Base-by-base conservation (phyloP, 2,113 vertebrate genomes). In the Struthio camelus region DNA sequence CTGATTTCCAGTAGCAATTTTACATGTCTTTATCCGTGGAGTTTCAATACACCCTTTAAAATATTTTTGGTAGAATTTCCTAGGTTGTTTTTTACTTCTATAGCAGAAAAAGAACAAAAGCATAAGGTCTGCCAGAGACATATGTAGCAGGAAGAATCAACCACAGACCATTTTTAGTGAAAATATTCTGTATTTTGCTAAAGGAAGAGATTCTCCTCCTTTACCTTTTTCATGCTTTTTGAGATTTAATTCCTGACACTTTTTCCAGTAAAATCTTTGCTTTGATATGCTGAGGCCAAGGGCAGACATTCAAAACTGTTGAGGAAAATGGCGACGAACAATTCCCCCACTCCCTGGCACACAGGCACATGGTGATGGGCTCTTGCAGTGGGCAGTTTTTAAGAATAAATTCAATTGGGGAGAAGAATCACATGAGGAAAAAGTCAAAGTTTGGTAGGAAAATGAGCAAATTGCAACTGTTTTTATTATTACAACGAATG, bases 51-150 rank as follows among this genome's bases (percentile, higher is more conserved):
- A 16, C 62, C 25, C 48, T 78, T 90, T 56, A 71, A 78, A 66
- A 78, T 51, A 38, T 79, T 93, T 89, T 58, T 34, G 82, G 42
- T 71, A 80, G 23, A 93, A 73, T 93, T 93, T 84, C 42, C 38
- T 80, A 50, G 28, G 65, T 90, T 89, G 16, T 80, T 85, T 90
- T 90, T 80, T 32, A 32, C 10, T 94, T 80, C 72, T 71, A 2
- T 61, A 23, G 67, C 75, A 72, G 76, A 86, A 94, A 90, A 89
- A 90, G 84, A 89, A 78, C 54, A 93, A 95, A 96, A 96, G 72
- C 64, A 32, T 72, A 81, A 80, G 80, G 65, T 76, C 22, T 76
- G 32, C 23, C 56, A 84, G 88, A 92, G 73, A 86, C 34, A 80
- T 40, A 77, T 42, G 36, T 32, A 91, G 71, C 66, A 83, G 53